A percentile compares a stretch with the other conserved stretches of the same genome.
phyloP scores from a whole-genome alignment of 2,888 invertebrate species.

The Zelleria hepariella region DNA sequence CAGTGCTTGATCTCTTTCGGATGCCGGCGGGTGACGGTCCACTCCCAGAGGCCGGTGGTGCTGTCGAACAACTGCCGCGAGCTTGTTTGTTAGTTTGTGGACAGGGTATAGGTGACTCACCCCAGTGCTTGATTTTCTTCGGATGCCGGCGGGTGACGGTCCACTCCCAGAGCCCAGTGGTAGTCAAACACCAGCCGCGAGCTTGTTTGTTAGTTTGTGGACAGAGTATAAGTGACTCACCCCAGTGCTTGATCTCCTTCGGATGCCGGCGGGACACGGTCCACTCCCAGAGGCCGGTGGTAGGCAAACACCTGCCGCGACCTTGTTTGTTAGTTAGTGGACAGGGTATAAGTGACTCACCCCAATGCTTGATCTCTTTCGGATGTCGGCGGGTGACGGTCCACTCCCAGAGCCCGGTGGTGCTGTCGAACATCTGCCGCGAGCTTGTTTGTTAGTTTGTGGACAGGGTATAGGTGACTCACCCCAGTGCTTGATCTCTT shows the following conservation, averaged over 20 bases:
- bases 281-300: conserved; percentile 57
- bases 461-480: conserved; percentile 11
- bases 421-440: conserved; percentile 44
- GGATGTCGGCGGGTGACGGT: conserved; percentile 49
- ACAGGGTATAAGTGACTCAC: no score
- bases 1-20: conserved; percentile 55
- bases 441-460: no score
- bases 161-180: conserved; percentile 59
- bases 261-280: conserved; percentile 49
- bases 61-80: conserved; percentile 43
- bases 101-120: no score
- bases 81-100: no score
- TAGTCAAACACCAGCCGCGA: no score
- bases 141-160: conserved; percentile 49
- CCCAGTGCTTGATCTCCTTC: conserved; percentile 56
- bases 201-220: no score
- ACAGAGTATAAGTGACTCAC: no score
- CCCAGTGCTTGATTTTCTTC: conserved; percentile 55
- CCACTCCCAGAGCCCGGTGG: conserved; percentile 55
- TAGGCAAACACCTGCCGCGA: no score
- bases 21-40: conserved; percentile 49
- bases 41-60: conserved; percentile 50
- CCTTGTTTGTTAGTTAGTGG: no score
- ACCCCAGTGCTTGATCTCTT: conserved; percentile 59
- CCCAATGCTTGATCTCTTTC: conserved; percentile 56